Percentiles rank a stretch among this genome's conserved stretches.
phyloP scores from a whole-genome alignment of 2,113 vertebrate genomes.

The Datnioides undecimradiatus region DNA sequence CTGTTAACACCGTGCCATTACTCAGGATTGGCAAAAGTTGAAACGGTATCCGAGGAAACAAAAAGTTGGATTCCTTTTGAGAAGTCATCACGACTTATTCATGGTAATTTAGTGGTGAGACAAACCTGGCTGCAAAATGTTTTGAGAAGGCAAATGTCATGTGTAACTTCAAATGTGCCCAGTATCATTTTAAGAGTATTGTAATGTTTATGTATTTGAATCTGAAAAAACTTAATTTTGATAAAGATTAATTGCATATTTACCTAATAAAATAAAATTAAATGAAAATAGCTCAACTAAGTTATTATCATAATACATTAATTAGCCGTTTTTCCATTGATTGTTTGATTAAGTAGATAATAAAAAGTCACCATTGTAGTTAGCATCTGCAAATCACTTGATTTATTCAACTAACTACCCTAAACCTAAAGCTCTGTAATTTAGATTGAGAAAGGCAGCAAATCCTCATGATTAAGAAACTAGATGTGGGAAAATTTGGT shows the following conservation, averaged over 20 bases:
- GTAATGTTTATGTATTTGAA: slow-evolving; percentile 3
- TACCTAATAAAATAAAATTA: neutral
- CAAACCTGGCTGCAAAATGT: neutral
- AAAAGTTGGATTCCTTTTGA: slow-evolving; percentile 3
- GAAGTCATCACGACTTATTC: neutral
- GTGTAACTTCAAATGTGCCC: neutral
- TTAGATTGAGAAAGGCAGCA: neutral
- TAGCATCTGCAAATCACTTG: neutral
- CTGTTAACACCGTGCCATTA: slow-evolving; percentile 45
- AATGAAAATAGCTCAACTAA: neutral
- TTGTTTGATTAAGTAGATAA: no score
- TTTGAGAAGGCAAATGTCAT: neutral
- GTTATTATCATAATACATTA: no score
- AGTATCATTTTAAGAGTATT: neutral
- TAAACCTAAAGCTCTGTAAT: neutral
- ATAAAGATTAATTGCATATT: neutral
- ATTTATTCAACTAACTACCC: neutral
- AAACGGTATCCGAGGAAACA: slow-evolving; percentile 4
- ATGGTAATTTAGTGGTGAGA: neutral
- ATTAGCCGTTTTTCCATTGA: no score
- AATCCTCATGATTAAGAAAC: neutral
- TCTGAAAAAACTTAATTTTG: neutral
- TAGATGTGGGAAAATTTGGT: neutral
- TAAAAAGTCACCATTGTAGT: no score
- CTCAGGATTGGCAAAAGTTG: slow-evolving; percentile 13